Base-by-base conservation (phyloP, 1,140 invertebrate species). In the Drosophila orena region DNA sequence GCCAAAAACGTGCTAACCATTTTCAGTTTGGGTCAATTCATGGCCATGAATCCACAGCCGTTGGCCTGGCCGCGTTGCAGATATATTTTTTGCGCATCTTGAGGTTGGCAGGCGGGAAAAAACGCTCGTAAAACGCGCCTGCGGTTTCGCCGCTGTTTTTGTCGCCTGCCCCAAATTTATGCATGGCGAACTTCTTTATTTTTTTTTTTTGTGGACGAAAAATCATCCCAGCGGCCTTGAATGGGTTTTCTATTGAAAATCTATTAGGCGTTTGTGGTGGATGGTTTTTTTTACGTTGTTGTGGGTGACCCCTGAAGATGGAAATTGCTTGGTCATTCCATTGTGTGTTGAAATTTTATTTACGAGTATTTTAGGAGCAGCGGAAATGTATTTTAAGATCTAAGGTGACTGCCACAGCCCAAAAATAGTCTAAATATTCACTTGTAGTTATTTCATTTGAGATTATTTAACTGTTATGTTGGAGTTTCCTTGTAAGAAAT, bases 81-180 rank as follows among this genome's bases (percentile, higher is more conserved):
- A 40, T 47, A 46, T 30, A 30, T 46, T 44, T 68, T 43, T 46
- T 42, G 37, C 44, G 37, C 65, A 71, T 71, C 53, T 71, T 58
- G 52, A 57, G 54, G 44, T 22, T 50, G 27, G n/a, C 37, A 37
- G 53, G 34, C 52, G 44, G 20, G 50, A 34, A 47, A 50, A 55
- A 38, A 38, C 64, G 64, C 66, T 69, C 42, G 65, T 58, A 71
- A 71, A 72, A 52, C 54, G 46, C 46, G 66, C 38, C 50, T 71
- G 68, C n/a, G 30, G 46, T 57, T 43, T 22, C 35, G 44, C 53
- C 38, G 53, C 68, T 70, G 54, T 59, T 72, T 71, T 59, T 44
- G 66, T 70, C 66, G 66, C 49, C 65, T 42, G 27, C 4, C 17
- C 27, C 15, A 40, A 57, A 70, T 70, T 70, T 70, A 70, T 70